Conservation (phyloP, 2,797 vertebrate species). For the Chrysocyon brachyurus region DNA sequence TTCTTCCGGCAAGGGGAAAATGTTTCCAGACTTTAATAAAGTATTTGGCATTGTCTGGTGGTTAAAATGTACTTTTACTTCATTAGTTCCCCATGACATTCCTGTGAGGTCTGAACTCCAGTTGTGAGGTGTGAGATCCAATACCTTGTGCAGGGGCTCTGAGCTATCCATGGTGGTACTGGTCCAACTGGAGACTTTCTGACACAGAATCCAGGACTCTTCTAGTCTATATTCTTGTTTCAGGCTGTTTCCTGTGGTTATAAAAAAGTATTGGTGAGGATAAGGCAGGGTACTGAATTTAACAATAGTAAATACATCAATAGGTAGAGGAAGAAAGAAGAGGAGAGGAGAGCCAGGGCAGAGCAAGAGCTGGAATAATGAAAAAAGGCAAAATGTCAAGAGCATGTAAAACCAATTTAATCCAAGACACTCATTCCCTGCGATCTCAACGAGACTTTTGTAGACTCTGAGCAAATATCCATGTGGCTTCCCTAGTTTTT, state of each 20-base stretch:
- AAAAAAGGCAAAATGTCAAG: background rate
- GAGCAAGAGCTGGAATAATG: background rate
- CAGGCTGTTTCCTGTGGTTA: background rate
- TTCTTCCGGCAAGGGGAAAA: background rate
- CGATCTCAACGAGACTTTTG: background rate
- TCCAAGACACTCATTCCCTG: background rate
- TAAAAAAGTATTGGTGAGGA: background rate
- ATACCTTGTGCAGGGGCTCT: background rate
- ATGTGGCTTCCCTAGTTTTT: background rate
- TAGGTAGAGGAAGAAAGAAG: background rate
- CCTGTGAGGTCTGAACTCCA: background rate
- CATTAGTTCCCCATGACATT: background rate
- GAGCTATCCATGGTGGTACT: background rate
- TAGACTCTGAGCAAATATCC: background rate
- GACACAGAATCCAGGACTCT: background rate
- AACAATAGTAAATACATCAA: background rate
- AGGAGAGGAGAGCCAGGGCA: background rate
- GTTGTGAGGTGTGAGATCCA: background rate
- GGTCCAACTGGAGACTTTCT: background rate
- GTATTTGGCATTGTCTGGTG: background rate
- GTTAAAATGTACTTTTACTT: slow-evolving; percentile 31
- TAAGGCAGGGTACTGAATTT: background rate
- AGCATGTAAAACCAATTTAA: background rate
- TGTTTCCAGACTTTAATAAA: slow-evolving; percentile 34
- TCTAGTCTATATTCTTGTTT: background rate